Evolutionary conservation across 2,113 vertebrate genomes (phyloP).

Genomic region (Parotia lawesii): DNA sequence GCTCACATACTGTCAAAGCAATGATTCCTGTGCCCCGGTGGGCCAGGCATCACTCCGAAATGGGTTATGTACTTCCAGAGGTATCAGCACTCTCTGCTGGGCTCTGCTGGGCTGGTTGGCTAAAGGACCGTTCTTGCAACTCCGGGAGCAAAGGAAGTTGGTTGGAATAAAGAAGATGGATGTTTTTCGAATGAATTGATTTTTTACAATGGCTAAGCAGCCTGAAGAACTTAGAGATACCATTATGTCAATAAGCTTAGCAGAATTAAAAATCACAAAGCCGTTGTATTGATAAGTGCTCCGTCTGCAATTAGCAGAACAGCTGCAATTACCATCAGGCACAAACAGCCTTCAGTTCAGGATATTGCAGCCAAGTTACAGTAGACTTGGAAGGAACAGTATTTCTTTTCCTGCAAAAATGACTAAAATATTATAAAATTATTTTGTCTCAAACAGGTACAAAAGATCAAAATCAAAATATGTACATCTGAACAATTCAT

Average conservation of each 20-base stretch:
- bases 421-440: background rate
- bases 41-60: background rate
- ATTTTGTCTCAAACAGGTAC: background rate
- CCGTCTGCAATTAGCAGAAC: background rate
- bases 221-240: background rate
- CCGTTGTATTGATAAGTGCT: background rate
- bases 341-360: background rate
- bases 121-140: background rate
- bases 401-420: background rate
- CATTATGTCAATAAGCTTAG: background rate
- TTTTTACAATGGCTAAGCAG: background rate
- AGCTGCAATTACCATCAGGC: background rate
- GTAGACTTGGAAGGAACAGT: background rate
- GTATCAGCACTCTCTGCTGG: background rate
- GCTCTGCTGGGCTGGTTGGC: background rate
- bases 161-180: background rate
- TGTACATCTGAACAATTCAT: background rate
- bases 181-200: background rate
- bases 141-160: background rate
- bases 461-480: background rate
- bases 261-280: background rate
- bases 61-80: background rate
- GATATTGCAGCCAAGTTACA: background rate
- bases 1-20: background rate
- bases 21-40: accelerated